A percentile compares a stretch with the other conserved stretches of the same genome.
Evolutionary conservation across 2,113 vertebrate species (phyloP).

Genomic region (Notothenia coriiceps): DNA sequence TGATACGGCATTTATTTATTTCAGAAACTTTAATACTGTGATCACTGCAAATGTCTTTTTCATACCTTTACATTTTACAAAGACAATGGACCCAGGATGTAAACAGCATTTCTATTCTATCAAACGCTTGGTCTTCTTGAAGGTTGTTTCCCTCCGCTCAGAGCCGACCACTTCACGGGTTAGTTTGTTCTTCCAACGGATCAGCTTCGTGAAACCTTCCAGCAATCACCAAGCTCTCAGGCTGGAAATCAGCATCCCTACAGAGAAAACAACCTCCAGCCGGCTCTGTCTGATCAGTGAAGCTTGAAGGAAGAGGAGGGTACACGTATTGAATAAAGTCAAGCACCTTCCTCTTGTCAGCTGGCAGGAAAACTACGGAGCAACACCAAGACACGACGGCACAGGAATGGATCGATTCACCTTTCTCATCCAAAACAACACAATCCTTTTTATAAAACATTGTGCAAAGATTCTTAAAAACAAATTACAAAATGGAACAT

Average conservation of each 20-base stretch:
- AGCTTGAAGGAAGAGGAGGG: constrained; percentile 15
- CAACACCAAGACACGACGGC: constrained; percentile 52
- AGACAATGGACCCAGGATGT: constrained; percentile 82
- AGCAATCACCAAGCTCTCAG: constrained; percentile 40
- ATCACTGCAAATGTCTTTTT: constrained; percentile 83
- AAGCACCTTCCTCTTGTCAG: constrained; percentile 48
- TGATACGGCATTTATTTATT: constrained; percentile 80
- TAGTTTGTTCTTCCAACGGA: constrained; percentile 35
- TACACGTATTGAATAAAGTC: constrained; percentile 25
- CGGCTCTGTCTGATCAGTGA: constrained; percentile 41
- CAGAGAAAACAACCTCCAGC: constrained; percentile 10
- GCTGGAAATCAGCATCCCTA: constrained; percentile 24
- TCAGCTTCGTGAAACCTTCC: constrained; percentile 24
- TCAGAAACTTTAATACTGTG: constrained; percentile 85
- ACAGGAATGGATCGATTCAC: constrained; percentile 44
- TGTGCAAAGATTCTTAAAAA: constrained; percentile 70
- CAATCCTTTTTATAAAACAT: constrained; percentile 69
- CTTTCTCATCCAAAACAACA: constrained; percentile 58
- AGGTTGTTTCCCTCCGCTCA: constrained; percentile 61
- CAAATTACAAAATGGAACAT: constrained; percentile 58
- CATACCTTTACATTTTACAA: constrained; percentile 85
- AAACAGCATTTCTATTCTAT: constrained; percentile 74
- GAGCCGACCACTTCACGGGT: constrained; percentile 35
- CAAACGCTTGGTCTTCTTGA: constrained; percentile 54
- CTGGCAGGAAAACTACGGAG: constrained; percentile 45